Base-by-base conservation (phyloP, 2,113 vertebrate species). In the Campylorhamphus procurvoides region DNA sequence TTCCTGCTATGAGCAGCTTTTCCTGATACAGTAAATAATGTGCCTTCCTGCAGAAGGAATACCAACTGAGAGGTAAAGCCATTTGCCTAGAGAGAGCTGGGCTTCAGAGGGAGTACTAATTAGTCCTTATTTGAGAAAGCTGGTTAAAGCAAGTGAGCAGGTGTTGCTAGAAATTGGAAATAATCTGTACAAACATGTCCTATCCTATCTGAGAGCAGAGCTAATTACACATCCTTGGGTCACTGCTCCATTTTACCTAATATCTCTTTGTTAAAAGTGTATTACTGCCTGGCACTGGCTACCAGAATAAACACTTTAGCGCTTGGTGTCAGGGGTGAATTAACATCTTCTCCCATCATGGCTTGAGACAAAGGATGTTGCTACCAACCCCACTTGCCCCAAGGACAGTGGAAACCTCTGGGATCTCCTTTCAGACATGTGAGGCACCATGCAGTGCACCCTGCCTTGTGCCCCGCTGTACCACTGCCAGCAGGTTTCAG, bases 81-180 rank as follows among this genome's bases (percentile, higher is more conserved):
- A 87, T 82, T 92, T 91, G 92, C 93, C 95, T 96, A 73, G 14
- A 90, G 91, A 97, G 95, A 91, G 77, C 81, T 93, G 59, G 55
- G 62, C 93, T 97, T 47, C 56, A 91, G 93, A 97, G 95, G 93
- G 96, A 96, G 94, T 91, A 91, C 92, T 98, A 97, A 98, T 98
- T 98, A 98, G 96, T 89, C 87, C 92, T 94, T 90, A 25, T 94
- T 96, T 91, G 95, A 97, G 93, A 93, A 95, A 95, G 81, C 87
- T 85, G 87, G 93, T 92, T 96, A 95, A 96, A 94, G 94, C 71
- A 93, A 97, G 87, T 50, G 87, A 87, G 74, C 94, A 96, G 88
- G 69, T 86, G 87, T 91, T 92, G 63, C 87, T 91, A 94, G 90
- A 96, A 95, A 93, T 68, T 90, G 62, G 69, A 94, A 94, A 85